A percentile compares a stretch with the other conserved stretches of the same genome.
Evolutionary conservation across 1,140 invertebrate species (phyloP).

Genomic region (Sipha flava): DNA sequence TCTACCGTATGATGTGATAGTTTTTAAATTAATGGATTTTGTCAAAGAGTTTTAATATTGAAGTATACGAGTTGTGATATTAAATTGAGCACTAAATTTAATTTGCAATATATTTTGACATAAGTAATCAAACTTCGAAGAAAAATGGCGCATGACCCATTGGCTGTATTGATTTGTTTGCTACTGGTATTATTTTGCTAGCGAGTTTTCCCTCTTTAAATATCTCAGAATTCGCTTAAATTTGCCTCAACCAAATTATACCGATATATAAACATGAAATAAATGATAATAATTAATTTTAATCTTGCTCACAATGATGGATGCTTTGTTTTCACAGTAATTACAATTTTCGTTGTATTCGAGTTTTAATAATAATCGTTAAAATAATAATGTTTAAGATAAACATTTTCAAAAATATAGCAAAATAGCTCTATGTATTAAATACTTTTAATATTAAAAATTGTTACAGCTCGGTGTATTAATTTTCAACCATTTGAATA

Average conservation of each 20-base stretch:
- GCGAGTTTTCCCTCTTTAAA: not conserved
- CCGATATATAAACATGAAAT: not conserved
- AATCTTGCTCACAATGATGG: not conserved
- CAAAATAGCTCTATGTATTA: not conserved
- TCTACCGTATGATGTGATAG: not conserved
- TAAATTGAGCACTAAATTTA: not conserved
- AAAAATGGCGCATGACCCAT: not conserved
- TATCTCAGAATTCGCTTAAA: not conserved
- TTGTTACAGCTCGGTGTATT: no score
- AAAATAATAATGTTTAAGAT: not conserved
- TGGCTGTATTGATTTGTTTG: constrained; percentile 1
- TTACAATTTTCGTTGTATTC: not conserved
- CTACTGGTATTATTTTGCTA: not conserved
- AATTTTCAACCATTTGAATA: no score
- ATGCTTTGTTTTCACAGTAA: not conserved
- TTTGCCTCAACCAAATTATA: not conserved
- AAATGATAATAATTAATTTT: not conserved
- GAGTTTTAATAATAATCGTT: not conserved
- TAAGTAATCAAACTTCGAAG: not conserved
- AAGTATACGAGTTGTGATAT: not conserved
- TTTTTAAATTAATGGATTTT: not conserved
- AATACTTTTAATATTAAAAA: no score
- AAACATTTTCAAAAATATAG: not conserved
- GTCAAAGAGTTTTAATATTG: not conserved
- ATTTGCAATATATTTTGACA: constrained; percentile 4